Evolutionary conservation across 2,113 vertebrate species (phyloP).

Genomic region (Anseranas semipalmata): DNA sequence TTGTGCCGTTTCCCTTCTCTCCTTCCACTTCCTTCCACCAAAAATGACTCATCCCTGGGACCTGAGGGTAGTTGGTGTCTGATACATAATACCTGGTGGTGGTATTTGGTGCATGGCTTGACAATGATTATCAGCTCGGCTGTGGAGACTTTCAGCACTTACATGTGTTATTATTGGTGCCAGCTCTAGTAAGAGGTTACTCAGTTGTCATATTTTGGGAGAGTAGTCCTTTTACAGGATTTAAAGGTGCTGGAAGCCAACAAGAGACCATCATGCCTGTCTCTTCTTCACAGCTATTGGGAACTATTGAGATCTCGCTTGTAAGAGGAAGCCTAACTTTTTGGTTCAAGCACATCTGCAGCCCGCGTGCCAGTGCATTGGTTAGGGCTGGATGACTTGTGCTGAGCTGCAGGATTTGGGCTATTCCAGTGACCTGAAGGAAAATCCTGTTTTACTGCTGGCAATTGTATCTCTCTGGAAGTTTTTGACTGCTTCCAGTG

Average conservation of each 20-base stretch:
- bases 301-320: not conserved
- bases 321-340: not conserved
- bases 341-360: not conserved
- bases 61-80: not conserved
- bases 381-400: not conserved
- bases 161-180: not conserved
- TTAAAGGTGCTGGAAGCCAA: not conserved
- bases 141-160: not conserved
- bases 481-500: not conserved
- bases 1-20: not conserved
- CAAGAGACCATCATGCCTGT: not conserved
- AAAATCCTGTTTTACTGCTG: not conserved
- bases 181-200: not conserved
- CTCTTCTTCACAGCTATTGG: not conserved
- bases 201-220: not conserved
- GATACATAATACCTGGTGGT: not conserved
- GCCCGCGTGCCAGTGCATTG: not conserved
- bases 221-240: not conserved
- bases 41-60: not conserved
- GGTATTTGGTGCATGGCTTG: not conserved
- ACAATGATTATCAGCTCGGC: slow-evolving; percentile 8
- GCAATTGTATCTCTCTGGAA: not conserved
- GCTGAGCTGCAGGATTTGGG: not conserved
- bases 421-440: not conserved
- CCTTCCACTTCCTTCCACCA: not conserved